phyloP scores from a whole-genome alignment of 2,113 vertebrate species.

The Scartelaos histophorus region DNA sequence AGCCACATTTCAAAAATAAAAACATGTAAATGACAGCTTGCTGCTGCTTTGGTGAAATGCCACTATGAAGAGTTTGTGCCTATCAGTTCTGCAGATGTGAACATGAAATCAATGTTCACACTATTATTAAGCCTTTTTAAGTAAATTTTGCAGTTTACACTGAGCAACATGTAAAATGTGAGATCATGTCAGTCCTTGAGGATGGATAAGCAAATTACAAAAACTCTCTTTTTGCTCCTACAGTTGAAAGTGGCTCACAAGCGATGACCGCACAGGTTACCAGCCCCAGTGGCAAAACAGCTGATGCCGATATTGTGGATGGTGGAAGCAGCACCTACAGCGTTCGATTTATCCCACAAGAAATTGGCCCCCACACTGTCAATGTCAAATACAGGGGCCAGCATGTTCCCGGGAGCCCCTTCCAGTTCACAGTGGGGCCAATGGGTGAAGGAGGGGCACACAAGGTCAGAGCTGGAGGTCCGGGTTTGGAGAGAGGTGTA shows the following conservation, averaged over 20 bases:
- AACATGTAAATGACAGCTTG: too few species aligned
- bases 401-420: constrained; percentile 91
- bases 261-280: constrained; percentile 93
- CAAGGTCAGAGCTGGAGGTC: constrained; percentile 89
- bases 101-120: too few species aligned
- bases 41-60: too few species aligned
- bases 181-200: too few species aligned
- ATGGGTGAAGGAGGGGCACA: constrained; percentile 88
- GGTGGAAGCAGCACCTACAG: constrained; percentile 91
- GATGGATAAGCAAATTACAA: too few species aligned
- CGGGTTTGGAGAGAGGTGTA: constrained; percentile 86
- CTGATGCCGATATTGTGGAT: constrained; percentile 88
- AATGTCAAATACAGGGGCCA: constrained; percentile 91
- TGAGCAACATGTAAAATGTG: too few species aligned
- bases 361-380: constrained; percentile 90
- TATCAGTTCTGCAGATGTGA: too few species aligned
- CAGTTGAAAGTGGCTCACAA: constrained; percentile 84
- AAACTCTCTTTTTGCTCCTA: constrained; percentile 3
- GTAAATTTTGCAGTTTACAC: too few species aligned
- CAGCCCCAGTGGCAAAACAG: constrained; percentile 87
- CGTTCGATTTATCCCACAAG: constrained; percentile 89
- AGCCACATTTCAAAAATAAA: too few species aligned
- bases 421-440: constrained; percentile 92
- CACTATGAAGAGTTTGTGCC: too few species aligned
- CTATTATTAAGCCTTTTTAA: too few species aligned